A percentile compares a stretch with the other conserved stretches of the same genome.
phyloP scores from a whole-genome alignment of 2,113 vertebrate genomes.

The Xerus inauris region DNA sequence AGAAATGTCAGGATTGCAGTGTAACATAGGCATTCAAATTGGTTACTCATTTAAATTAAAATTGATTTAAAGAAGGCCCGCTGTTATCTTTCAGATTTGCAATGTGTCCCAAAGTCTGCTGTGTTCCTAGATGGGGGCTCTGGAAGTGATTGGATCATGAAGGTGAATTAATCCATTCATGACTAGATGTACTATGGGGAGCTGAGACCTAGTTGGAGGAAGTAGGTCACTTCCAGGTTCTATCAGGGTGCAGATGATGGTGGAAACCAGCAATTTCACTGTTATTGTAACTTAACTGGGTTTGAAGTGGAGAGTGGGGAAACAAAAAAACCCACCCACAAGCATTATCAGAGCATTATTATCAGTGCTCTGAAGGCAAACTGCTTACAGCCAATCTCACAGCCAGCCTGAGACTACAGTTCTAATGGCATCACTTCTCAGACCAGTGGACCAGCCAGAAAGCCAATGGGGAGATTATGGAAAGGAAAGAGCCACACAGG shows the following conservation, averaged over 20 bases:
- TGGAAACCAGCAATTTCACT: neutral
- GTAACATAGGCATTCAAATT: neutral
- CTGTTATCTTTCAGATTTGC: neutral
- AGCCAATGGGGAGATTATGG: neutral
- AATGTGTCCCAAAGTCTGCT: no score
- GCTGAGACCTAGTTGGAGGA: no score
- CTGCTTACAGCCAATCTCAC: neutral
- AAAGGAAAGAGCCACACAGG: neutral
- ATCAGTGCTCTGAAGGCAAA: neutral
- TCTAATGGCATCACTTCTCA: neutral
- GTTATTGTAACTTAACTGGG: rapidly evolving
- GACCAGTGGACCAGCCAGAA: neutral
- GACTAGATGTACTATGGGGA: no score
- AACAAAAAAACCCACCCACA: neutral
- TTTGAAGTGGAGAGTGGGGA: neutral
- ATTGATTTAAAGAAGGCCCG: neutral
- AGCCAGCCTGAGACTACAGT: neutral
- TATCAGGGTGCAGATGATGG: no score
- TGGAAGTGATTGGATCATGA: no score
- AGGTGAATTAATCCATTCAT: no score
- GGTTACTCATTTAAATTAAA: neutral
- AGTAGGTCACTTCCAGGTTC: no score
- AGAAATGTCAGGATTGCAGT: neutral
- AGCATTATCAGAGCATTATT: neutral
- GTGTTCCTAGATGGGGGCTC: no score